Evolutionary conservation across 1,140 invertebrate genomes (phyloP).

Genomic region (Cylas formicarius): DNA sequence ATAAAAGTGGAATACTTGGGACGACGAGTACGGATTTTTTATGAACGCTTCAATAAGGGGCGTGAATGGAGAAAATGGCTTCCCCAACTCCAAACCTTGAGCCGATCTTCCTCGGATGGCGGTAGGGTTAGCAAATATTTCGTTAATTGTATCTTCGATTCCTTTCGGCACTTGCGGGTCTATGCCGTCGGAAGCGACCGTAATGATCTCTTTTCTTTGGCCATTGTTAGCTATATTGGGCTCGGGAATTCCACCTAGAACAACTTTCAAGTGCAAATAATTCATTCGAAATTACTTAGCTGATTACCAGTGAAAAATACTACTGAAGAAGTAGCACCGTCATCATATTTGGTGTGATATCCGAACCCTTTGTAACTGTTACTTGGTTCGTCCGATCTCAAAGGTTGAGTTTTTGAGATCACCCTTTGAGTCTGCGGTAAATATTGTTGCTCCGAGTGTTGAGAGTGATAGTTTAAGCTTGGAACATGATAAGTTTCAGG

Average conservation of each 20-base stretch:
- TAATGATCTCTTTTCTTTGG: not conserved
- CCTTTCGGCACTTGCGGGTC: not conserved
- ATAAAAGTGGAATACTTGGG: no score
- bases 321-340: slow-evolving; percentile 2
- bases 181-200: slow-evolving; percentile 1
- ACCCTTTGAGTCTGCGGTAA: no score
- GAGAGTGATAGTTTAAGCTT: no score
- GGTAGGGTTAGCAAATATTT: not conserved
- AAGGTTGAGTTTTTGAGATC: no score
- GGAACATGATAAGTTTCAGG: no score
- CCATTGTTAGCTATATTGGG: not conserved
- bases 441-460: no score
- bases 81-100: not conserved
- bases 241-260: not conserved
- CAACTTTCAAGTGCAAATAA: not conserved
- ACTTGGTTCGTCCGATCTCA: no score
- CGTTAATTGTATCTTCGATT: not conserved
- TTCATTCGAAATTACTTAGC: no score
- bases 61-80: not conserved
- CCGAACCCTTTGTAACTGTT: not conserved
- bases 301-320: slow-evolving; percentile 1
- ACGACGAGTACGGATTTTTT: not conserved
- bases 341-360: slow-evolving; percentile 3
- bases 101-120: not conserved
- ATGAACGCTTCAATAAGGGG: not conserved